Percentiles rank a stretch among this genome's conserved stretches.
phyloP scores from a whole-genome alignment of 2,113 vertebrate species.

The Excalfactoria chinensis region DNA sequence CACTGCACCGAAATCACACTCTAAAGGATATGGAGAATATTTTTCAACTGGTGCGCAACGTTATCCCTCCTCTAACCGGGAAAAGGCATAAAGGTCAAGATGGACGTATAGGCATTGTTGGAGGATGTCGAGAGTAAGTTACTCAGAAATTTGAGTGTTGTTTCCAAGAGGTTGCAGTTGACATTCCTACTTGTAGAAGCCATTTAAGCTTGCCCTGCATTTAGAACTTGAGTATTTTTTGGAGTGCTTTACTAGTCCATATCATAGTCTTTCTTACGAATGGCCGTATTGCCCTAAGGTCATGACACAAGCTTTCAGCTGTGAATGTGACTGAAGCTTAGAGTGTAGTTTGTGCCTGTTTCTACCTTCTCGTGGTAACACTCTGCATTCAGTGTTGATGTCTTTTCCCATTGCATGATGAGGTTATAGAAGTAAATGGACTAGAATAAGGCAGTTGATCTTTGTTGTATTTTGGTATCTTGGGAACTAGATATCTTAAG shows the following conservation, averaged over 20 bases:
- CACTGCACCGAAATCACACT: conserved; percentile 74
- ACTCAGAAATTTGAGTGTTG: background rate
- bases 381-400: background rate
- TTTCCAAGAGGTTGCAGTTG: background rate
- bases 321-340: background rate
- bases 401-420: background rate
- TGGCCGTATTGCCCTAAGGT: background rate
- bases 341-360: background rate
- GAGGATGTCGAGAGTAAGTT: conserved; percentile 96
- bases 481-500: background rate
- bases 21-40: conserved; percentile 86
- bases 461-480: background rate
- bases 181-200: background rate
- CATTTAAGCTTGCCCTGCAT: background rate
- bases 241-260: background rate
- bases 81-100: conserved; percentile 96
- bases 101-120: conserved; percentile 92
- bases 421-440: background rate
- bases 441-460: background rate
- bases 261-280: background rate
- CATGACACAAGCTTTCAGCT: background rate
- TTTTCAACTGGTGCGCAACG: conserved; percentile 85
- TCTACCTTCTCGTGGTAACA: background rate
- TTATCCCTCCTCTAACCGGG: conserved; percentile 86
- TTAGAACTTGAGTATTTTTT: background rate